Percentiles rank a stretch among this genome's conserved stretches.
Conservation (phyloP, 1,140 invertebrate species). For the Cyclina sinensis region DNA sequence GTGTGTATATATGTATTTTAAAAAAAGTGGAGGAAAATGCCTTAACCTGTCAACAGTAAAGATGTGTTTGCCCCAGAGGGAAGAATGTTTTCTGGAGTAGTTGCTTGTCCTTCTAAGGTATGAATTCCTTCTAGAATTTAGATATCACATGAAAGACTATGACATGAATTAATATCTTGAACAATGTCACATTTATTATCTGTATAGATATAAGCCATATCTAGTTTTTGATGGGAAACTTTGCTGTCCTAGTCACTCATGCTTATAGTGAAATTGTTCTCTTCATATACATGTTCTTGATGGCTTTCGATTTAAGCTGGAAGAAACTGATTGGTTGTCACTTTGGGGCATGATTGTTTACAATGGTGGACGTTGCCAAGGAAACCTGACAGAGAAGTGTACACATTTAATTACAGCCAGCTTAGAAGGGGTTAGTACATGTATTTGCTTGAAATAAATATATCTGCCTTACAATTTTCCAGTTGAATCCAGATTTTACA, state of each 20-base stretch:
- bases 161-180: no score
- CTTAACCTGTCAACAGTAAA: slow-evolving; percentile 86
- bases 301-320: slow-evolving; percentile 86
- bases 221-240: no score
- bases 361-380: slow-evolving; percentile 92
- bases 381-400: slow-evolving; percentile 91
- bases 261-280: no score
- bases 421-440: slow-evolving; percentile 89
- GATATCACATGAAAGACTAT: no score
- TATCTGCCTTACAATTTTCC: no score
- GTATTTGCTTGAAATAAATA: no score
- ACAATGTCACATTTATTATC: no score
- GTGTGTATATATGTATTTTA: neutral
- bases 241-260: no score
- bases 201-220: no score
- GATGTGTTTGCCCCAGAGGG: slow-evolving; percentile 89
- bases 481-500: no score
- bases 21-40: slow-evolving; percentile 16
- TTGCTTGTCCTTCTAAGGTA: slow-evolving; percentile 91
- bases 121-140: slow-evolving; percentile 23
- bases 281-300: no score
- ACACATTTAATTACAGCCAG: slow-evolving; percentile 93
- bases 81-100: slow-evolving; percentile 91
- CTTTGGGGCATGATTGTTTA: slow-evolving; percentile 94
- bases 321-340: slow-evolving; percentile 89